These are phyloP conservation scores for Dynastes tityus DNA, from an alignment of 2,888 invertebrate genomes.

Conservation along the genomic window DNA sequence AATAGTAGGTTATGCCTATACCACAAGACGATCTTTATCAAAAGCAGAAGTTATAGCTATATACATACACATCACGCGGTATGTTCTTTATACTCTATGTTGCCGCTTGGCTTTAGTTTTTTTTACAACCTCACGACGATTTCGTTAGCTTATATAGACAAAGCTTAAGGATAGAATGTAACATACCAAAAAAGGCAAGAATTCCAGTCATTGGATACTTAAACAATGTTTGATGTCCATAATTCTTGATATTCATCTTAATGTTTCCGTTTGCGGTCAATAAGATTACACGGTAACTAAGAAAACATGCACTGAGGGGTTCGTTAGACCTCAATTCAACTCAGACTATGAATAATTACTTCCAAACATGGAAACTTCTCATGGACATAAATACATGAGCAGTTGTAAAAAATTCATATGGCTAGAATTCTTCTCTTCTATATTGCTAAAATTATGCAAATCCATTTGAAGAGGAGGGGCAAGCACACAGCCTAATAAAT, in stretches of 20 bases:
- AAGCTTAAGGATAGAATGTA: too few relatives aligned
- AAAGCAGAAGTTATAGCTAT: too few relatives aligned
- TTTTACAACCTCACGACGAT: too few relatives aligned
- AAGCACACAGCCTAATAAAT: slow-evolving; percentile 16
- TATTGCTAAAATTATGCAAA: slow-evolving; percentile 23
- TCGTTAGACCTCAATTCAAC: slow-evolving; percentile 1
- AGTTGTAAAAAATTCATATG: not conserved
- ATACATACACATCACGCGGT: too few relatives aligned
- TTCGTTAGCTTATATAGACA: too few relatives aligned
- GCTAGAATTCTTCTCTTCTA: not conserved
- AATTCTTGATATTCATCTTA: slow-evolving; percentile 11
- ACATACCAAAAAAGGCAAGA: too few relatives aligned
- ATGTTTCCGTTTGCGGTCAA: slow-evolving; percentile 3
- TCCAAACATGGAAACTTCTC: slow-evolving; percentile 19
- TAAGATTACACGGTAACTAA: not conserved
- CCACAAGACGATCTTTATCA: too few relatives aligned
- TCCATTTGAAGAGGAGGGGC: not conserved
- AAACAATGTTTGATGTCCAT: not conserved
- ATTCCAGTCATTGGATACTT: not conserved
- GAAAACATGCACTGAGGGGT: not conserved
- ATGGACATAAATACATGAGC: not conserved
- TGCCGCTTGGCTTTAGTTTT: too few relatives aligned
- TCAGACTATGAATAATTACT: not conserved
- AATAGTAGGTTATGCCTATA: too few relatives aligned
- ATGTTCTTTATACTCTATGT: too few relatives aligned